phyloP scores from a whole-genome alignment of 2,888 invertebrate genomes.

The Lochmaea capreae region DNA sequence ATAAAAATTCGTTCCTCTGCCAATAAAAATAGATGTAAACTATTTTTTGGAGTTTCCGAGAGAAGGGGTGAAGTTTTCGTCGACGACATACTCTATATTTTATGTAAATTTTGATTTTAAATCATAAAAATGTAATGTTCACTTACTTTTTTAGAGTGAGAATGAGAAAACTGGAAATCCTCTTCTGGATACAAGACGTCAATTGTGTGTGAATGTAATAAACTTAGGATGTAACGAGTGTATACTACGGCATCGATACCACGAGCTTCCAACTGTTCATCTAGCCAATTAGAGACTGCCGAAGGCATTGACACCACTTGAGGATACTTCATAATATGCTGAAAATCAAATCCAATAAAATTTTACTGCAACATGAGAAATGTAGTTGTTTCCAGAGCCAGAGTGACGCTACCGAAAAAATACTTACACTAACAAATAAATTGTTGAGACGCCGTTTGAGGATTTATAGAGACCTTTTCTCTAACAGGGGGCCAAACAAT shows the following conservation, averaged over 20 bases:
- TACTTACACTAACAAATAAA: conserved; percentile 57
- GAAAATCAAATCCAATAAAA: neutral
- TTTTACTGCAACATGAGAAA: neutral
- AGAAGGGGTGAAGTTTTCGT: too few species aligned
- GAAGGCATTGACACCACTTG: conserved; percentile 72
- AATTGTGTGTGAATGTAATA: conserved; percentile 72
- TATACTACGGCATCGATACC: conserved; percentile 79
- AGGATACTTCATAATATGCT: conserved; percentile 72
- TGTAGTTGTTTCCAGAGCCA: too few species aligned
- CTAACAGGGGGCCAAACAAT: conserved; percentile 51
- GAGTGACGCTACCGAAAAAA: neutral
- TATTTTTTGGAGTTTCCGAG: too few species aligned
- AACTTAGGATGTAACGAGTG: conserved; percentile 75
- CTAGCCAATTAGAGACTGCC: conserved; percentile 81
- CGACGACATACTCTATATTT: neutral
- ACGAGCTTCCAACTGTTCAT: conserved; percentile 79
- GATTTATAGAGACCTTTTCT: conserved; percentile 54
- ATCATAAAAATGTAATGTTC: conserved; percentile 15
- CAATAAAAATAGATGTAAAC: too few species aligned
- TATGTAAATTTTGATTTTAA: neutral
- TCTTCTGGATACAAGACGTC: conserved; percentile 66
- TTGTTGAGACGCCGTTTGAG: conserved; percentile 51
- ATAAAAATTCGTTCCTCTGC: too few species aligned
- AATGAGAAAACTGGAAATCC: conserved; percentile 61
- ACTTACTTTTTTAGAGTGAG: conserved; percentile 65